A percentile compares a stretch with the other conserved stretches of the same genome.
These are phyloP conservation scores for Bicyclus anynana DNA, from an alignment of 1,140 invertebrate species.

Conservation along the genomic window DNA sequence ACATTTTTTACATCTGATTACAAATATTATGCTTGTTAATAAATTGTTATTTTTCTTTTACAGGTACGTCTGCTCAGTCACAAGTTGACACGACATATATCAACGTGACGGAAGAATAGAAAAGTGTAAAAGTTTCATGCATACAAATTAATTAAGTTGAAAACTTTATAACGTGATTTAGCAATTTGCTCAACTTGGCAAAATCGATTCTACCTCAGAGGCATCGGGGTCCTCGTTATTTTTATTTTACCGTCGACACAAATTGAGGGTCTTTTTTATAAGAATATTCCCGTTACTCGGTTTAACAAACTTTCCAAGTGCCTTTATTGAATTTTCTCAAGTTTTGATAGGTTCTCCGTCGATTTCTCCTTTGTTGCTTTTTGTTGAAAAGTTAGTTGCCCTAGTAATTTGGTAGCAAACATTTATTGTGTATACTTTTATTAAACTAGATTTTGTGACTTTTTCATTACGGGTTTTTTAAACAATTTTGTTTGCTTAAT, in stretches of 20 bases:
- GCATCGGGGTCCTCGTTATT: constrained; percentile 40
- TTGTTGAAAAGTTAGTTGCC: constrained; percentile 45
- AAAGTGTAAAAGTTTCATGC: constrained; percentile 12
- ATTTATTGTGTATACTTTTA: constrained; percentile 34
- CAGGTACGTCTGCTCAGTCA: background rate
- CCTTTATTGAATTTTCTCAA: constrained; percentile 74
- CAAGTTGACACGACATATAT: background rate
- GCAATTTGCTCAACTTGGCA: constrained; percentile 9
- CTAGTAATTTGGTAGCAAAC: constrained; percentile 50
- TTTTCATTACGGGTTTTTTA: background rate
- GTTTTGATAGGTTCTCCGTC: constrained; percentile 73
- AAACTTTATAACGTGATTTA: constrained; percentile 7
- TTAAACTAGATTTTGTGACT: constrained; percentile 21
- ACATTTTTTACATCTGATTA: too few relatives aligned
- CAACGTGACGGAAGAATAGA: background rate
- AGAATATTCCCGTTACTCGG: constrained; percentile 67
- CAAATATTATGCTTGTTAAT: background rate
- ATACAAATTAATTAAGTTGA: constrained; percentile 14
- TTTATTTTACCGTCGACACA: constrained; percentile 66
- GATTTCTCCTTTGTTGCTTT: constrained; percentile 57
- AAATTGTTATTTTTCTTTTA: background rate
- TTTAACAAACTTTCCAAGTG: constrained; percentile 71
- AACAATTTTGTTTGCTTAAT: too few relatives aligned
- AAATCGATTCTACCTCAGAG: constrained; percentile 33
- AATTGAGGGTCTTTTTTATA: constrained; percentile 65